Evolutionary conservation across 2,113 vertebrate genomes (phyloP).

Genomic region (Typhlomys cinereus): DNA sequence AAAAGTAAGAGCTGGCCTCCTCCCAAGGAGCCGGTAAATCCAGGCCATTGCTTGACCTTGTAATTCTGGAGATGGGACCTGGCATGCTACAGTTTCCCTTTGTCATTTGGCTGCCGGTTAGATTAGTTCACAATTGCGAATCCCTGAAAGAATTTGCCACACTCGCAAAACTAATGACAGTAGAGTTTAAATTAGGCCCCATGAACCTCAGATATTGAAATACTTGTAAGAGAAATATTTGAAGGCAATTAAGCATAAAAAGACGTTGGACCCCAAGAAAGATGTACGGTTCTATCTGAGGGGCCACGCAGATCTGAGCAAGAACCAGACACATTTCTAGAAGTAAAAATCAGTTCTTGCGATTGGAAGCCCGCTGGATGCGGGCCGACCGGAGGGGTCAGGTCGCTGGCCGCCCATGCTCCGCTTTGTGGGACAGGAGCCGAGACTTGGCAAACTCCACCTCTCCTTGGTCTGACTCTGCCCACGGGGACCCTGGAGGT

Average conservation of each 20-base stretch:
- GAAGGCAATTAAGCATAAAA: not conserved
- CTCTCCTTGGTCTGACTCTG: slow-evolving; percentile 13
- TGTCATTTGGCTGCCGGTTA: not conserved
- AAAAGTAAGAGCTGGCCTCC: not conserved
- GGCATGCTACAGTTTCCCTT: no score
- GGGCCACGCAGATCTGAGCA: not conserved
- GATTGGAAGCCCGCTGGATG: not conserved
- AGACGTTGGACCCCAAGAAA: not conserved
- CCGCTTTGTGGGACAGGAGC: not conserved
- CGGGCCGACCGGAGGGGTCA: not conserved
- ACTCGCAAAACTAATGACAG: not conserved
- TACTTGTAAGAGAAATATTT: not conserved
- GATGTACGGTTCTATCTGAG: not conserved
- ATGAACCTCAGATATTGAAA: not conserved
- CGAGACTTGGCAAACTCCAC: not conserved
- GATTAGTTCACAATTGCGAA: not conserved
- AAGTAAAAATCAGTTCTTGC: not conserved
- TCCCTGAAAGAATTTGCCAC: not conserved
- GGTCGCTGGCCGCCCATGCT: not conserved
- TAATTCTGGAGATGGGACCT: not conserved
- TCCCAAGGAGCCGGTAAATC: not conserved
- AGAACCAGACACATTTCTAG: not conserved
- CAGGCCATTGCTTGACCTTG: not conserved
- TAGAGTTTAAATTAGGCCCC: not conserved
- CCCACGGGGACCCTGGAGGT: not conserved